Evolutionary conservation across 2,888 invertebrate species (phyloP).

Genomic region (Netelia fuscicornis): DNA sequence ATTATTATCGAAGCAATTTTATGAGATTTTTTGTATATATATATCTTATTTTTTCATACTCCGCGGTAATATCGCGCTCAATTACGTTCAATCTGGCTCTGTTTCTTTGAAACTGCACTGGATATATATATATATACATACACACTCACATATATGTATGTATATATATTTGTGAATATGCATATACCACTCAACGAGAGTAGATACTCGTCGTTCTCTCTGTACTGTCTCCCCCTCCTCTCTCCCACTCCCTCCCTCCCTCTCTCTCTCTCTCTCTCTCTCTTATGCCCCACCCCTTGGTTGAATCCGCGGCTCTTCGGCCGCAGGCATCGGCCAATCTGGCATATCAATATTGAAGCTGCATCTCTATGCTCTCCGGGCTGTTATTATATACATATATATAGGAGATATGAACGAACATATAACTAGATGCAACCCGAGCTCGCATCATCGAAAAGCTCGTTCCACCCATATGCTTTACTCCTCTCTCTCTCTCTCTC

Average conservation of each 20-base stretch:
- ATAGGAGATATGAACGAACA: neutral
- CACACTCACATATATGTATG: neutral
- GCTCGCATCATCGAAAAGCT: slow-evolving; percentile 45
- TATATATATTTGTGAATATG: slow-evolving; percentile 28
- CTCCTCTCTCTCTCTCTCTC: neutral
- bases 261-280: slow-evolving; percentile 37
- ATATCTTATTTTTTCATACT: slow-evolving; percentile 35
- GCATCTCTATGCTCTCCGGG: slow-evolving; percentile 74
- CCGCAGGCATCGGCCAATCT: slow-evolving; percentile 76
- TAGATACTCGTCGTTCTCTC: slow-evolving; percentile 71
- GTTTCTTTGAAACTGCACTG: slow-evolving; percentile 73
- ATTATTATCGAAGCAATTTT: neutral
- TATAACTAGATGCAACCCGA: slow-evolving; percentile 37
- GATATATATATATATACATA: slow-evolving; percentile 10
- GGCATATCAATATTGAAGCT: slow-evolving; percentile 78
- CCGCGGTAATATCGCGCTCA: slow-evolving; percentile 76
- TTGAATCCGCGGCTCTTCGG: slow-evolving; percentile 63
- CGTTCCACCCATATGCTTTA: slow-evolving; percentile 29
- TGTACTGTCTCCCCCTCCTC: slow-evolving; percentile 48
- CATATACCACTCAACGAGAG: slow-evolving; percentile 75
- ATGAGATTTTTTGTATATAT: neutral
- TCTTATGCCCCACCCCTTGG: slow-evolving; percentile 56
- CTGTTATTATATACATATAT: slow-evolving; percentile 19
- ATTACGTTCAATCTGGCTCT: slow-evolving; percentile 77
- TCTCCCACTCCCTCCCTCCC: neutral